phyloP scores from a whole-genome alignment of 2,797 vertebrate species.

The Sebastes taczanowskii region DNA sequence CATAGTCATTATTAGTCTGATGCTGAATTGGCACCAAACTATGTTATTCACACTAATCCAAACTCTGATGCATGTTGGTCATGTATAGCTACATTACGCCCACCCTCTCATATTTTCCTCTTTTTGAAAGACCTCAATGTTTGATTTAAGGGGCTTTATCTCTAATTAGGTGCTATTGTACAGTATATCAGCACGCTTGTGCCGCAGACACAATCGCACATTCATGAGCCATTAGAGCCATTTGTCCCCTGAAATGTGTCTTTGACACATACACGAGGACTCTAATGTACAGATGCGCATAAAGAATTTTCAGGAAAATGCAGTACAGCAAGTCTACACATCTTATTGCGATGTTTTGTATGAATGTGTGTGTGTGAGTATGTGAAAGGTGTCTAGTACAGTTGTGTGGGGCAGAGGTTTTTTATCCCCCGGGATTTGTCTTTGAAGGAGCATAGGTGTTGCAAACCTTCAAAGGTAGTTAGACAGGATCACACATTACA shows the following conservation, averaged over 20 bases:
- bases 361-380: not conserved
- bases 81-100: not conserved
- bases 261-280: not conserved
- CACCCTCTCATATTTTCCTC: not conserved
- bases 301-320: not conserved
- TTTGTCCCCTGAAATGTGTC: not conserved
- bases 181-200: no score
- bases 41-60: conserved; percentile 6
- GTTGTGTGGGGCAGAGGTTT: conserved; percentile 50
- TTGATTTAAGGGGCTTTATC: not conserved
- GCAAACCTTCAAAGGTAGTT: conserved; percentile 69
- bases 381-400: conserved; percentile 12
- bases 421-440: conserved; percentile 51
- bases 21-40: not conserved
- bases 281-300: not conserved
- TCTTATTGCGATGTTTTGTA: not conserved
- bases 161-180: conserved; percentile 19
- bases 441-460: conserved; percentile 69
- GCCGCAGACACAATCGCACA: not conserved
- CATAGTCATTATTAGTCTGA: conserved; percentile 1
- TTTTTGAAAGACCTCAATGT: not conserved
- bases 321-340: not conserved
- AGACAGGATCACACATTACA: conserved; percentile 64
- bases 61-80: not conserved
- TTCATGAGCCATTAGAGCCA: conserved; percentile 7